Evolutionary conservation across 2,797 vertebrate genomes (phyloP), one percentile per base, ranked within the genome.

Genomic region (Leptatherina wallacei): DNA sequence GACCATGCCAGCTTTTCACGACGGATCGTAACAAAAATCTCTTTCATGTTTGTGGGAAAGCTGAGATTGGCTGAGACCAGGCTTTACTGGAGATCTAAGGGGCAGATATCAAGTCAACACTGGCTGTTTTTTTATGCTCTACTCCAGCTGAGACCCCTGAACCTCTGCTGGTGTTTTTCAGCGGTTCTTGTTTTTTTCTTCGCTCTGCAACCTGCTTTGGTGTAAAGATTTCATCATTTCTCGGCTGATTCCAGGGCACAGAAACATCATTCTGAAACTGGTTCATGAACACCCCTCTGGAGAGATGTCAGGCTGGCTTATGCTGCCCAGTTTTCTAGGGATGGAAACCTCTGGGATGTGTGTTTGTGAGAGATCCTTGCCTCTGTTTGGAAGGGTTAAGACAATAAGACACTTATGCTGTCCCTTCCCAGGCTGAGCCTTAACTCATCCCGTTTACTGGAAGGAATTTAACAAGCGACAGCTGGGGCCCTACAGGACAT

Each of bases 31-130:
- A 85, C 81, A 83, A 44, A 71, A 67, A 38, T 27, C 82, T 81
- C 90, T 92, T 92, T 95, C 67, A 93, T 90, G 88, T 87, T 75
- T 89, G 91, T 93, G 93, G 89, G 93, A 94, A 94, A 89, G 81
- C 82, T 54, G 79, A 88, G 86, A 86, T 81, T 29, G 82, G 74
- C 85, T 89, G 87, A 93, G 85, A 89, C 87, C 73, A 4, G 88
- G 91, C 82, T 92, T 94, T 91, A 87, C 63, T 71, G 61, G 75
- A 92, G 91, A 94, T 94, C 82, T 86, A 75, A 90, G 86, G 61
- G 63, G 65, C 75, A 88, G 92, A 94, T 92, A 93, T 90, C 79
- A 68, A 80, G 74, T 85, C 82, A 87, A 81, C 75, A 61, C 71
- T 76, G 79, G 61, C 12, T 52, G 60, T 61, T 32, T 71, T 56